Conservation (phyloP, 2,888 invertebrate species). For the Resseliella maxima region DNA sequence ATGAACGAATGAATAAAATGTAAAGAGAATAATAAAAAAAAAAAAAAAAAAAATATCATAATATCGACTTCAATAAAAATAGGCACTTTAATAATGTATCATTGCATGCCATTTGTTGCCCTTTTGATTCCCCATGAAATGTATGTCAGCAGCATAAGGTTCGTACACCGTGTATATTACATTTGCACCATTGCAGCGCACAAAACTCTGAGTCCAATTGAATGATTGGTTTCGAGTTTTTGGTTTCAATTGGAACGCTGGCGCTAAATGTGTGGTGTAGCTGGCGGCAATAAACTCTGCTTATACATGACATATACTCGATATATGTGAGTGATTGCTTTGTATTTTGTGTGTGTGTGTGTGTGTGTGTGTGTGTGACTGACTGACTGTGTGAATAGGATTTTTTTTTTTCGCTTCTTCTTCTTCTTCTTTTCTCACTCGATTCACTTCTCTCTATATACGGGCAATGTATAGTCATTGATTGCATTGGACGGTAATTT, state of each 20-base stretch:
- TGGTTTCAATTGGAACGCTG: background rate
- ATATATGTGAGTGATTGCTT: background rate
- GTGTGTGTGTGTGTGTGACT: too few relatives aligned
- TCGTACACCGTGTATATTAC: background rate
- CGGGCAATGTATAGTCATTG: constrained; percentile 21
- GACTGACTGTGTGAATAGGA: constrained; percentile 4
- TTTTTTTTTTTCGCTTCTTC: background rate
- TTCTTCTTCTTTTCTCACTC: background rate
- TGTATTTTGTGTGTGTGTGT: background rate
- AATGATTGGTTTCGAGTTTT: background rate
- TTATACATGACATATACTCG: background rate
- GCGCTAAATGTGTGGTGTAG: constrained; percentile 51
- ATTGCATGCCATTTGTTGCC: constrained; percentile 54
- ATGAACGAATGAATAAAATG: background rate
- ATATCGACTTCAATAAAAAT: constrained; percentile 28
- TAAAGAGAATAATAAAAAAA: background rate
- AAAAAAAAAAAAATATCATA: too few relatives aligned
- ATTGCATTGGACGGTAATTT: constrained; percentile 50
- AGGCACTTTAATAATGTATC: constrained; percentile 35
- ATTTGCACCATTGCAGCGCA: background rate
- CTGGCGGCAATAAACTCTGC: constrained; percentile 45
- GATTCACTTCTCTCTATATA: too few relatives aligned
- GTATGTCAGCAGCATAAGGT: constrained; percentile 43
- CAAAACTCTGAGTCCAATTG: background rate
- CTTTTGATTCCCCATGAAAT: constrained; percentile 54